Evolutionary conservation across 2,113 vertebrate genomes (phyloP), one percentile per base, ranked within the genome.

Genomic region (Lanius ludovicianus): DNA sequence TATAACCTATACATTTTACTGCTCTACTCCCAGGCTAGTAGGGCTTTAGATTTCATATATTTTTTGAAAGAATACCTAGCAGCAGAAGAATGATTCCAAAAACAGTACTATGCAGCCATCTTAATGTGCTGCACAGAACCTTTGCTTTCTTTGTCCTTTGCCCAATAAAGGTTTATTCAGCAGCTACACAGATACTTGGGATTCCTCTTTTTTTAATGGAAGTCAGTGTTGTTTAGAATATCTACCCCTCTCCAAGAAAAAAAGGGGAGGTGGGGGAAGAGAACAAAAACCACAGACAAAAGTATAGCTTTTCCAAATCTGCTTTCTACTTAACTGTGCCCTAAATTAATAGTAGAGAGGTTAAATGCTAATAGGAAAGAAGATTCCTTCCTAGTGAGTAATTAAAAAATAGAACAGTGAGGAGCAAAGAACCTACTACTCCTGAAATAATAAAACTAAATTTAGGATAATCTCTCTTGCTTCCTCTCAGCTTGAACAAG

Each of bases 291-390:
- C 67, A 49, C 11, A 77, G 41, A 49, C 33, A 46, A 49, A 84
- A 77, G 35, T 18, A 31, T 1, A 44, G 55, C 20, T 81, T 91
- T 69, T 64, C 55, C 55, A 87, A 76, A 82, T 24, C 57, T 22
- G n/a, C 24, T 12, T 67, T 69, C 60, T 39, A 52, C 52, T 83
- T 93, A 57, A 57, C 25, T 33, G 22, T 82, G 79, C 27, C 76
- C 89, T 87, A 79, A 93, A 96, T 87, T 91, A 76, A 82, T 6
- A 91, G 10, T 10, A 79, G 63, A 79, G 74, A 87, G 90, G 84
- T 96, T 95, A 93, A 95, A 92, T 37, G 31, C 53, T 87, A 94
- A 76, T 4, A 47, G 22, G 4, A 74, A 94, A 44, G 31, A 77
- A 78, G 49, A 79, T 46, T 68, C 19, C 37, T 62, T 84, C 49